A percentile compares a stretch with the other conserved stretches of the same genome.
phyloP scores from a whole-genome alignment of 2,113 vertebrate species.

The Puntigrus tetrazona region DNA sequence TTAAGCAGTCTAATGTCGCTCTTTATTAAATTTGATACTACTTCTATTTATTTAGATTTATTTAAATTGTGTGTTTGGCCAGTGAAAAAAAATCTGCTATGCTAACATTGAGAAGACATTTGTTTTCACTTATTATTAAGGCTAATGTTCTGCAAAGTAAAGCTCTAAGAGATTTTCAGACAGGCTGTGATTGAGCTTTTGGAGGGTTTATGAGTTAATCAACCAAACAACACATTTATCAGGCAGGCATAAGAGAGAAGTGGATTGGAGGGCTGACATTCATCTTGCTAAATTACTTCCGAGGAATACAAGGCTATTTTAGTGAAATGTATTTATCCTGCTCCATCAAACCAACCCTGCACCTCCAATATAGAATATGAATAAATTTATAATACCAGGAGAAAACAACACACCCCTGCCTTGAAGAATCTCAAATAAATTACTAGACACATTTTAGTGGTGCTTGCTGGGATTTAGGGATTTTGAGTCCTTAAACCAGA shows the following conservation, averaged over 20 bases:
- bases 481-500: not conserved
- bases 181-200: conserved; percentile 22
- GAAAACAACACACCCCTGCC: not conserved
- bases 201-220: conserved; percentile 38
- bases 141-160: not conserved
- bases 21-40: not conserved
- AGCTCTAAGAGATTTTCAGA: conserved; percentile 15
- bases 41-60: not conserved
- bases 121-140: not conserved
- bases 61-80: not conserved
- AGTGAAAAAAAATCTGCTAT: not conserved
- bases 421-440: not conserved
- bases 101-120: not conserved
- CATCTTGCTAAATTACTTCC: conserved; percentile 17
- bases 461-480: not conserved
- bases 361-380: not conserved
- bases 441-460: not conserved
- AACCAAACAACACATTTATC: conserved; percentile 29
- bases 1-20: not conserved
- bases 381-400: not conserved
- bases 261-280: conserved; percentile 13
- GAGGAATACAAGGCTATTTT: not conserved
- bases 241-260: conserved; percentile 20
- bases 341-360: not conserved
- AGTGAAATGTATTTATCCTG: not conserved